A percentile compares a stretch with the other conserved stretches of the same genome.
Evolutionary conservation across 2,888 invertebrate species (phyloP).

Genomic region (Deilephila elpenor): DNA sequence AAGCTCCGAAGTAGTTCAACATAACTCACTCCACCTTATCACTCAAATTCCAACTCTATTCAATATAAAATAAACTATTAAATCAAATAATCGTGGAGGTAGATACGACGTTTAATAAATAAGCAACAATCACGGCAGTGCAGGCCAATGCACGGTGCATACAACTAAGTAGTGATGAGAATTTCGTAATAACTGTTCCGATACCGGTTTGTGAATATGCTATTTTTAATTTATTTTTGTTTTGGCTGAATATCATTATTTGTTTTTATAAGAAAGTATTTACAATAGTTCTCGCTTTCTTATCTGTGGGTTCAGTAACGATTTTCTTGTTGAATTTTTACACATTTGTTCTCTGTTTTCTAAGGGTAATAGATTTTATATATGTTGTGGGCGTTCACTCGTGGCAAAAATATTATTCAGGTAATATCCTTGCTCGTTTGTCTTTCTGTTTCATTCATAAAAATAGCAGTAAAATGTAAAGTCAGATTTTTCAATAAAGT

Average conservation of each 20-base stretch:
- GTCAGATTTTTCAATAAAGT: too few relatives aligned
- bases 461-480: too few relatives aligned
- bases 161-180: conserved; percentile 82
- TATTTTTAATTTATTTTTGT: conserved; percentile 32
- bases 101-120: conserved; percentile 54
- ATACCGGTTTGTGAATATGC: conserved; percentile 44
- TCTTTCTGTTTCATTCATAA: too few relatives aligned
- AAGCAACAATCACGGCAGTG: conserved; percentile 64
- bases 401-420: too few relatives aligned
- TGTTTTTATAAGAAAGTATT: not conserved
- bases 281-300: too few relatives aligned
- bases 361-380: too few relatives aligned
- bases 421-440: too few relatives aligned
- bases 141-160: conserved; percentile 85
- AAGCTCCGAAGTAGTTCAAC: conserved; percentile 45
- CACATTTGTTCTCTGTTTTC: too few relatives aligned
- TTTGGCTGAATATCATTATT: not conserved
- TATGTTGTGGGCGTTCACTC: too few relatives aligned
- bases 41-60: conserved; percentile 19
- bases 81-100: conserved; percentile 40
- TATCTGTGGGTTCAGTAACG: too few relatives aligned
- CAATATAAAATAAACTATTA: conserved; percentile 32
- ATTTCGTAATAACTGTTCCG: conserved; percentile 43
- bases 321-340: too few relatives aligned
- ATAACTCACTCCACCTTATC: conserved; percentile 13